These are phyloP conservation scores for Holocentrus rufus DNA, from an alignment of 2,797 vertebrate genomes.

Conservation along the genomic window DNA sequence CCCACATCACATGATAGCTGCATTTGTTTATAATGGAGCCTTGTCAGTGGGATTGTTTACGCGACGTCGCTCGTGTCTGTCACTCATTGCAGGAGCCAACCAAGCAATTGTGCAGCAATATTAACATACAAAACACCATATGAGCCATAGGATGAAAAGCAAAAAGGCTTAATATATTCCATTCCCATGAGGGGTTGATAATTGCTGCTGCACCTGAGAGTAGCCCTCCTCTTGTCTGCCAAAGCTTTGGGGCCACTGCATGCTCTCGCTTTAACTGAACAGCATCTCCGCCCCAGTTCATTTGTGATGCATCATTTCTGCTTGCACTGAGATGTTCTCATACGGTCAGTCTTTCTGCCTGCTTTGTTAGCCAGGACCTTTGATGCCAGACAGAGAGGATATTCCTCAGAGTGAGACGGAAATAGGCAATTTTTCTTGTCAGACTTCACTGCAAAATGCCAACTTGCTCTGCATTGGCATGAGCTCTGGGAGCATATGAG, in stretches of 20 bases:
- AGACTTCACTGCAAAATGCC: constrained; percentile 7
- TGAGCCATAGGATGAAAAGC: constrained; percentile 34
- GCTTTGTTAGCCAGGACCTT: constrained; percentile 24
- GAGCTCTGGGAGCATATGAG: constrained; percentile 15
- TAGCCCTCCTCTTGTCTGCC: constrained; percentile 3
- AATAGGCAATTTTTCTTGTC: constrained; percentile 15
- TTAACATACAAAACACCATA: constrained; percentile 17
- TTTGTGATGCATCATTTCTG: constrained; percentile 9
- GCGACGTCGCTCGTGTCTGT: not conserved
- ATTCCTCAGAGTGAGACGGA: constrained; percentile 15
- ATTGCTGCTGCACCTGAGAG: constrained; percentile 51
- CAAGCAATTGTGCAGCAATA: constrained; percentile 27
- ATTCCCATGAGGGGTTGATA: constrained; percentile 43
- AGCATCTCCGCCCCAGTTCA: constrained; percentile 22
- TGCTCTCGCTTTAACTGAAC: constrained; percentile 8
- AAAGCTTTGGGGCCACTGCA: constrained; percentile 15
- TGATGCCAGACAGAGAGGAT: constrained; percentile 24
- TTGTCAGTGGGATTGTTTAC: not conserved
- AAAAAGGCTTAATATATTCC: constrained; percentile 45
- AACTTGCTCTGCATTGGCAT: not conserved
- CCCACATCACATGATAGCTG: not conserved
- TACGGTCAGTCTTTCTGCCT: constrained; percentile 10
- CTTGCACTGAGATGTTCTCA: constrained; percentile 16
- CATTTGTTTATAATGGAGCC: not conserved
- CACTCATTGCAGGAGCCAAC: constrained; percentile 1